Evolutionary conservation across 1,140 invertebrate genomes (phyloP).

Genomic region (Sweltsa coloradensis): DNA sequence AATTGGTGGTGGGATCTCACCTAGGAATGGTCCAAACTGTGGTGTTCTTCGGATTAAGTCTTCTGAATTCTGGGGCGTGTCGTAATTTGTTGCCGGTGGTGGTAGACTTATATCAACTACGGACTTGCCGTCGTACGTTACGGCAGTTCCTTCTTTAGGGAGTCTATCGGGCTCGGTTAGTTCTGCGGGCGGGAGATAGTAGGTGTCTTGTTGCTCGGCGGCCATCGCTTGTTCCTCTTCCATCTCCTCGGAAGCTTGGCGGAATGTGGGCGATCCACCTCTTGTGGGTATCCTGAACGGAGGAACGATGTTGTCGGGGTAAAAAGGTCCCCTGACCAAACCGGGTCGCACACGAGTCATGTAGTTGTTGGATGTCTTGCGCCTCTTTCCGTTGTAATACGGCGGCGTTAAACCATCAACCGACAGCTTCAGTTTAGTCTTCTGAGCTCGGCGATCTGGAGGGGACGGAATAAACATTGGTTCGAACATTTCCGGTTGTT

Average conservation of each 20-base stretch:
- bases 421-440: constrained; percentile 12
- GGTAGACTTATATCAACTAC: constrained; percentile 48
- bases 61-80: constrained; percentile 33
- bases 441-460: constrained; percentile 27
- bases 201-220: constrained; percentile 51
- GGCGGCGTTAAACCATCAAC: not conserved
- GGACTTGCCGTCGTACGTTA: constrained; percentile 59
- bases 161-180: constrained; percentile 25
- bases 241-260: constrained; percentile 23
- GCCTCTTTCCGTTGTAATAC: too few species aligned
- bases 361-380: not conserved
- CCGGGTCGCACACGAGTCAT: not conserved
- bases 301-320: constrained; percentile 3
- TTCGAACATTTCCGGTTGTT: constrained; percentile 46
- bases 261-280: constrained; percentile 6
- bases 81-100: constrained; percentile 28
- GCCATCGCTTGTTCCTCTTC: constrained; percentile 47
- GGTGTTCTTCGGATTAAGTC: constrained; percentile 46
- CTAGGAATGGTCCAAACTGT: constrained; percentile 55
- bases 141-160: constrained; percentile 24
- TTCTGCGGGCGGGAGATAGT: constrained; percentile 49
- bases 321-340: constrained; percentile 2
- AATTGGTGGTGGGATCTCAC: constrained; percentile 48
- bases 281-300: constrained; percentile 5
- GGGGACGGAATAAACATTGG: constrained; percentile 63